A percentile compares a stretch with the other conserved stretches of the same genome.
phyloP scores from a whole-genome alignment of 2,113 vertebrate species.

The Speoplatyrhinus poulsoni region DNA sequence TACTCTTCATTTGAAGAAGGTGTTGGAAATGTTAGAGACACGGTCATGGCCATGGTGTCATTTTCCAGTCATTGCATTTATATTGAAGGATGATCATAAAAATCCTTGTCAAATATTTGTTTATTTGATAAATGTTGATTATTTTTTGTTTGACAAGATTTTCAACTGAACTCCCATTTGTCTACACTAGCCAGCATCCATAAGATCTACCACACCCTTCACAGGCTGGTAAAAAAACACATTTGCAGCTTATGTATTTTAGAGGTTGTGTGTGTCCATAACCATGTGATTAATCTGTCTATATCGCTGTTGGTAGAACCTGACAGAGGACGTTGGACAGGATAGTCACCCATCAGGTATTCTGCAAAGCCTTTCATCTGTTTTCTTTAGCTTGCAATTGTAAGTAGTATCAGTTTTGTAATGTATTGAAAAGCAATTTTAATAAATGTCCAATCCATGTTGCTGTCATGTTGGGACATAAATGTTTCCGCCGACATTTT shows the following conservation, averaged over 20 bases:
- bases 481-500: not conserved
- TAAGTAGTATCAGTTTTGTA: not conserved
- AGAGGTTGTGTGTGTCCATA: conserved; percentile 10
- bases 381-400: not conserved
- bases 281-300: conserved; percentile 1
- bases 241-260: conserved; percentile 23
- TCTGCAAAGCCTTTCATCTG: not conserved
- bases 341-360: conserved; percentile 96
- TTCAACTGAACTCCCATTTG: conserved; percentile 98
- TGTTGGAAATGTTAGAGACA: not conserved
- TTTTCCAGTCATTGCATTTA: not conserved
- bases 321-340: conserved; percentile 96
- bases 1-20: not conserved
- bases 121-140: not conserved
- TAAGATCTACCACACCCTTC: conserved; percentile 99
- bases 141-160: conserved; percentile 79
- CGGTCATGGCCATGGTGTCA: conserved; percentile 47
- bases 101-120: too few species aligned
- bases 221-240: conserved; percentile 95
- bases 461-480: not conserved
- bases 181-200: conserved; percentile 99
- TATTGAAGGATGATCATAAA: too few species aligned
- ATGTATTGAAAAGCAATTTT: not conserved
- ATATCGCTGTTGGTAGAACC: conserved; percentile 79
- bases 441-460: not conserved